These are phyloP conservation scores for Stegana nigrithorax DNA, from an alignment of 2,888 invertebrate genomes.

Conservation along the genomic window DNA sequence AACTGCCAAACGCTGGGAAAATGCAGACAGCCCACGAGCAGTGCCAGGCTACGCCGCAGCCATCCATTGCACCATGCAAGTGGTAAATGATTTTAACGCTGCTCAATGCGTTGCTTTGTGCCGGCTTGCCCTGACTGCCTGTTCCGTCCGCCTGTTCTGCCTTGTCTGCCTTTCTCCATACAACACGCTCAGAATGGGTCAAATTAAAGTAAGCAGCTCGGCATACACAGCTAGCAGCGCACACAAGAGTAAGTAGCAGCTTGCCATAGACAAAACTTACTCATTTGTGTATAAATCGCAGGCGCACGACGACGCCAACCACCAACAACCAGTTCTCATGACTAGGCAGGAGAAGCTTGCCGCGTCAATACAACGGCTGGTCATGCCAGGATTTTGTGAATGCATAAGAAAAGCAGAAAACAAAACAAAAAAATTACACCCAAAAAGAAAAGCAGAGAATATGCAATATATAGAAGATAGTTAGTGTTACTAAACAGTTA, in stretches of 20 bases:
- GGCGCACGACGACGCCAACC: slow-evolving; percentile 7
- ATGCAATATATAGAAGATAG: neutral
- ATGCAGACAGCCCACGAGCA: neutral
- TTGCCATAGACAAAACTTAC: neutral
- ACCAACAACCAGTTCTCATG: slow-evolving; percentile 11
- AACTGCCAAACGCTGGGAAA: slow-evolving; percentile 7
- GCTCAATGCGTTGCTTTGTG: too few relatives aligned
- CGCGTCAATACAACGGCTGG: too few relatives aligned
- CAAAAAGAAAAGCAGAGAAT: neutral
- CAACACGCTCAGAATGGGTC: slow-evolving; percentile 8
- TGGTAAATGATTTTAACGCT: neutral
- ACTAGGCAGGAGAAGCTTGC: too few relatives aligned
- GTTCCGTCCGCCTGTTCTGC: neutral
- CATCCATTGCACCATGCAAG: neutral
- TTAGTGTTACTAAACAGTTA: slow-evolving; percentile 15
- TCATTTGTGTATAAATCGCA: slow-evolving; percentile 16
- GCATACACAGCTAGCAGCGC: too few relatives aligned
- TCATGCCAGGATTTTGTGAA: too few relatives aligned
- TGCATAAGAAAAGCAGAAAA: too few relatives aligned
- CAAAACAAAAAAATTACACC: neutral
- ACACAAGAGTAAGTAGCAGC: too few relatives aligned
- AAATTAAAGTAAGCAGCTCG: slow-evolving; percentile 3
- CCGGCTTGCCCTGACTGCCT: neutral
- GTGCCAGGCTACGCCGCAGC: neutral
- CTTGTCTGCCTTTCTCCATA: neutral